Percentiles rank a stretch among this genome's conserved stretches.
Evolutionary conservation across 2,797 vertebrate genomes (phyloP).

Genomic region (Limnodromus scolopaceus): DNA sequence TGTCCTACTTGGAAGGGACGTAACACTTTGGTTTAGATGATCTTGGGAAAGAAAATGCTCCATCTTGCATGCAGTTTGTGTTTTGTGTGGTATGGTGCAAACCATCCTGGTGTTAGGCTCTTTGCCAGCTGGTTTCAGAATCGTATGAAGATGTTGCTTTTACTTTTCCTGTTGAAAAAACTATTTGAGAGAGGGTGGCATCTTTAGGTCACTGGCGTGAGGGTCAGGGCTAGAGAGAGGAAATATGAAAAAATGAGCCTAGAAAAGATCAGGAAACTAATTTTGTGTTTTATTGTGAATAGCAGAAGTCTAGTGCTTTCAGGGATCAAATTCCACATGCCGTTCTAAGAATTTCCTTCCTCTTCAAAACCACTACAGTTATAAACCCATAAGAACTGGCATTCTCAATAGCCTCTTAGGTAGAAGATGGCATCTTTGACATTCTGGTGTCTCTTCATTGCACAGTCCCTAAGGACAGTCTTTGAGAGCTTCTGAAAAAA

Average conservation of each 20-base stretch:
- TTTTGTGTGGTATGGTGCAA: neutral
- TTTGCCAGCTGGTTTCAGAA: neutral
- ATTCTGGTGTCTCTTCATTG: neutral
- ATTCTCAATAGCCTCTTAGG: neutral
- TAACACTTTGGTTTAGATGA: neutral
- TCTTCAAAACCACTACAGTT: neutral
- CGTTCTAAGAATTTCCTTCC: neutral
- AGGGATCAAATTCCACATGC: neutral
- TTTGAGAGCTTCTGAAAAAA: neutral
- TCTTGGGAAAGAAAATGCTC: neutral
- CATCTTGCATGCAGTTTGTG: neutral
- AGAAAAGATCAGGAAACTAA: neutral
- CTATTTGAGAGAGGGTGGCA: neutral
- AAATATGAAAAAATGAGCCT: neutral
- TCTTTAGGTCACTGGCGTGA: neutral
- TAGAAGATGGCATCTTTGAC: neutral
- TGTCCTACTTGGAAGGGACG: neutral
- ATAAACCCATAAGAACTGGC: neutral
- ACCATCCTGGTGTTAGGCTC: neutral
- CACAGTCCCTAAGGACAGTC: neutral
- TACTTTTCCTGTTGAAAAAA: neutral
- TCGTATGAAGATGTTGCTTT: rapidly evolving
- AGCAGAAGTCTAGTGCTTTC: neutral
- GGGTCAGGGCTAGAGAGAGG: neutral
- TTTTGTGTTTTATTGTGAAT: neutral